These are phyloP conservation scores for Brenthis ino DNA, from an alignment of 2,888 invertebrate genomes.

Conservation along the genomic window DNA sequence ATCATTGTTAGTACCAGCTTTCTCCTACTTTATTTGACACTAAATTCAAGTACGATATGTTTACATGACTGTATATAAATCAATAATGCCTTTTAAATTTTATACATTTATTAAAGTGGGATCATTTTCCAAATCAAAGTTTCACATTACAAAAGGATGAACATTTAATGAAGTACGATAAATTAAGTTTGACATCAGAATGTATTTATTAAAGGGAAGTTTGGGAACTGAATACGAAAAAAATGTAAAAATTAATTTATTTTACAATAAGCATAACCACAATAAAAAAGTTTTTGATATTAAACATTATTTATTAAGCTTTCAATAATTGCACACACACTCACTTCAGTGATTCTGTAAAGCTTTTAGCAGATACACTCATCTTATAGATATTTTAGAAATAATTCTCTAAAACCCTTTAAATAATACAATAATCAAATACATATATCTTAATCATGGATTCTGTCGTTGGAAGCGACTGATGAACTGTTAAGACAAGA, in stretches of 20 bases:
- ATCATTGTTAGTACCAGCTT: slow-evolving; percentile 52
- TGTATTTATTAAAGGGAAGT: not conserved
- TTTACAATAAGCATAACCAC: slow-evolving; percentile 46
- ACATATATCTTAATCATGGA: not conserved
- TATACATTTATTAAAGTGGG: too few relatives aligned
- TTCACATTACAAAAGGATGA: too few relatives aligned
- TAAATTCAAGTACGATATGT: not conserved
- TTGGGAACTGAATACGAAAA: not conserved
- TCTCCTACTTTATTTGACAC: slow-evolving; percentile 49
- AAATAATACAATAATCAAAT: not conserved
- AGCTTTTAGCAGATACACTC: slow-evolving; percentile 5
- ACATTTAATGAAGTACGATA: not conserved
- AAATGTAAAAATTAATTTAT: slow-evolving; percentile 35
- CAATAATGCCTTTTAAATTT: too few relatives aligned
- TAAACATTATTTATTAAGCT: slow-evolving; percentile 28
- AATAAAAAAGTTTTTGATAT: slow-evolving; percentile 32
- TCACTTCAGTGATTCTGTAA: slow-evolving; percentile 1
- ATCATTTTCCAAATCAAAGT: too few relatives aligned
- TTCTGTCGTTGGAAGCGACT: too few relatives aligned
- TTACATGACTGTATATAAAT: not conserved
- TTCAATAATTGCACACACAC: slow-evolving; percentile 12
- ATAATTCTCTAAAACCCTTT: not conserved
- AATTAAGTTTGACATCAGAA: not conserved
- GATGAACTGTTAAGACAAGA: not conserved
- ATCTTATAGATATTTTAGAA: not conserved